A percentile compares a stretch with the other conserved stretches of the same genome.
phyloP scores from a whole-genome alignment of 2,888 invertebrate species.

The Athrips mouffetella region DNA sequence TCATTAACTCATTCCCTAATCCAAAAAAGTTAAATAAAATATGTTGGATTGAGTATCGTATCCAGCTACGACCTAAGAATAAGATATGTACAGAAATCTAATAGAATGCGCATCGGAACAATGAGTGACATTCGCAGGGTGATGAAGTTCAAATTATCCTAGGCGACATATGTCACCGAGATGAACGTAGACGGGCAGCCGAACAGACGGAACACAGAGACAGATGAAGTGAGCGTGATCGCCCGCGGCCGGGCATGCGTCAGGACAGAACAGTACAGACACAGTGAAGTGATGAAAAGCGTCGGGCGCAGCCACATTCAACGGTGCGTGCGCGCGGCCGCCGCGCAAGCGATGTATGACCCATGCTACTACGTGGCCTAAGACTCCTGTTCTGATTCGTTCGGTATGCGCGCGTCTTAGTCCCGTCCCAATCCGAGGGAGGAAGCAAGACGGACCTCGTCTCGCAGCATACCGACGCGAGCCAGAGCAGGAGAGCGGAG shows the following conservation, averaged over 20 bases:
- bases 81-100: conserved; percentile 71
- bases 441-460: conserved; percentile 1
- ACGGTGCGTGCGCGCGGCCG: conserved; percentile 76
- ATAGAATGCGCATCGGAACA: conserved; percentile 73
- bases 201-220: conserved; percentile 73
- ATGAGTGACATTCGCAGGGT: conserved; percentile 72
- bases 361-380: conserved; percentile 73
- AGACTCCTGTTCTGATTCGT: conserved; percentile 34
- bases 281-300: conserved; percentile 78
- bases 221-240: conserved; percentile 78
- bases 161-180: conserved; percentile 70
- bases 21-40: conserved; percentile 42
- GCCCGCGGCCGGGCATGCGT: conserved; percentile 76
- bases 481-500: conserved; percentile 32
- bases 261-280: conserved; percentile 76
- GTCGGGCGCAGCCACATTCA: conserved; percentile 78
- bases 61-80: conserved; percentile 61
- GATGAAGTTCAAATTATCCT: conserved; percentile 67
- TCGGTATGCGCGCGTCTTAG: conserved; percentile 20
- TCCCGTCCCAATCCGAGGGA: conserved; percentile 19
- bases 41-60: conserved; percentile 40
- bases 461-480: conserved; percentile 23
- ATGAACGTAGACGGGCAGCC: conserved; percentile 71
- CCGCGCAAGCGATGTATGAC: conserved; percentile 77
- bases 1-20: conserved; percentile 48